A percentile compares a stretch with the other conserved stretches of the same genome.
Conservation (phyloP, 1,140 invertebrate genomes). For the Glomeris maerens region DNA sequence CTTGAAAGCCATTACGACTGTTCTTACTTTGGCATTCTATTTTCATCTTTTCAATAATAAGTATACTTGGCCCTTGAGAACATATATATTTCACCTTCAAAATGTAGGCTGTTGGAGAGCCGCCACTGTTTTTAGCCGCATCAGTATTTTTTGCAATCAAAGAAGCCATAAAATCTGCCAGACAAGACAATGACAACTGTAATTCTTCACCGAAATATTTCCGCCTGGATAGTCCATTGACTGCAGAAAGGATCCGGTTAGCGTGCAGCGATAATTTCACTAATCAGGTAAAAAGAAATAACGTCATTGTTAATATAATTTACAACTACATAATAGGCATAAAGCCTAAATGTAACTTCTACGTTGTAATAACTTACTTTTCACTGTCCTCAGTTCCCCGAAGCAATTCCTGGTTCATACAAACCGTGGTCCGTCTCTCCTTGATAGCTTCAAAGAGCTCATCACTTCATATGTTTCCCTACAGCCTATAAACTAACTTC, state of each 20-base stretch:
- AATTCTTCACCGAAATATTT: constrained; percentile 38
- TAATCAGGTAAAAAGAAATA: constrained; percentile 41
- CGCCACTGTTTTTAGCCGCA: constrained; percentile 74
- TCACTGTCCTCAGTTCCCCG: constrained; percentile 15
- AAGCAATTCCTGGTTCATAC: constrained; percentile 11
- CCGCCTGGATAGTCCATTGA: constrained; percentile 68
- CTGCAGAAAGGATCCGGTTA: constrained; percentile 74
- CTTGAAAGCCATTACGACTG: too few relatives aligned
- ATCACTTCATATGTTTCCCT: too few relatives aligned
- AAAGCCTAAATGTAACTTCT: too few relatives aligned
- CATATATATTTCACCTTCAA: too few relatives aligned
- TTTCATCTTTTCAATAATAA: too few relatives aligned
- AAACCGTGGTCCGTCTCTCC: constrained; percentile 22
- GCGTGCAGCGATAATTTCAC: constrained; percentile 73
- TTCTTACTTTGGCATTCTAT: too few relatives aligned
- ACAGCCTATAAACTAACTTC: too few relatives aligned
- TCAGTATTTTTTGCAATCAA: constrained; percentile 80
- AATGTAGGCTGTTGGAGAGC: constrained; percentile 77
- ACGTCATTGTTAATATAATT: background rate
- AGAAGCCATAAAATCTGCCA: constrained; percentile 67
- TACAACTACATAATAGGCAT: too few relatives aligned
- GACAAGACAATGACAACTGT: constrained; percentile 46
- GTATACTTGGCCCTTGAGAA: too few relatives aligned
- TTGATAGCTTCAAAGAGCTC: too few relatives aligned
- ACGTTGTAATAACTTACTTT: background rate